Evolutionary conservation across 2,113 vertebrate species (phyloP).

Genomic region (Anhinga anhinga): DNA sequence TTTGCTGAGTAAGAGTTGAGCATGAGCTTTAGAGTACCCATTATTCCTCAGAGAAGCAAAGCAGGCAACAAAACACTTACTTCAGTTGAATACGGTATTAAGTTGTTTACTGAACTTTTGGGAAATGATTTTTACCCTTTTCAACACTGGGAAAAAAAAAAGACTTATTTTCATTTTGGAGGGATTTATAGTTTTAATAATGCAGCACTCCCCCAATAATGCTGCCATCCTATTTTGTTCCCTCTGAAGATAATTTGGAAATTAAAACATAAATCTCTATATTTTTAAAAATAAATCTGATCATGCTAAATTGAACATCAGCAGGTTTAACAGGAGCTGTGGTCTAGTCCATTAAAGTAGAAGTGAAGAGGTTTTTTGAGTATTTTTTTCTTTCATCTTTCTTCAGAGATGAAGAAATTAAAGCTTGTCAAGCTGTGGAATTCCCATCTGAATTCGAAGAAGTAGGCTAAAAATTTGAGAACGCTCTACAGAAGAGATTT

Average conservation of each 20-base stretch:
- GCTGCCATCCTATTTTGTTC: conserved; percentile 30
- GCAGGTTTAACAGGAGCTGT: conserved; percentile 5
- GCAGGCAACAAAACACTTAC: background rate
- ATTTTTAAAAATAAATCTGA: conserved; percentile 52
- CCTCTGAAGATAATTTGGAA: conserved; percentile 58
- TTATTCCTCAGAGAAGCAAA: background rate
- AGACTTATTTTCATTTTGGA: background rate
- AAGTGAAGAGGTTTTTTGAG: background rate
- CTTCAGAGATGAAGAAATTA: background rate
- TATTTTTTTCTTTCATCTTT: background rate
- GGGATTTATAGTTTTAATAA: conserved; percentile 77
- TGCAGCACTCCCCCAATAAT: conserved; percentile 11
- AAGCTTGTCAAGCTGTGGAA: background rate
- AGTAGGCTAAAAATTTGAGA: background rate
- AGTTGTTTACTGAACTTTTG: background rate
- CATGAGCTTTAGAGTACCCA: background rate
- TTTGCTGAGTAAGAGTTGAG: background rate
- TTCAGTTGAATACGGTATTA: background rate
- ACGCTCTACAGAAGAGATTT: background rate
- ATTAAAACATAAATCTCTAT: conserved; percentile 72
- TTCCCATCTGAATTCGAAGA: background rate
- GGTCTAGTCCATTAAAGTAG: background rate
- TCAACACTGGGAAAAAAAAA: background rate
- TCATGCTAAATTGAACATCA: conserved; percentile 27
- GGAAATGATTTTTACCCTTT: background rate